Evolutionary conservation across 2,888 invertebrate species (phyloP).

Genomic region (Drosophila nr. fundita): DNA sequence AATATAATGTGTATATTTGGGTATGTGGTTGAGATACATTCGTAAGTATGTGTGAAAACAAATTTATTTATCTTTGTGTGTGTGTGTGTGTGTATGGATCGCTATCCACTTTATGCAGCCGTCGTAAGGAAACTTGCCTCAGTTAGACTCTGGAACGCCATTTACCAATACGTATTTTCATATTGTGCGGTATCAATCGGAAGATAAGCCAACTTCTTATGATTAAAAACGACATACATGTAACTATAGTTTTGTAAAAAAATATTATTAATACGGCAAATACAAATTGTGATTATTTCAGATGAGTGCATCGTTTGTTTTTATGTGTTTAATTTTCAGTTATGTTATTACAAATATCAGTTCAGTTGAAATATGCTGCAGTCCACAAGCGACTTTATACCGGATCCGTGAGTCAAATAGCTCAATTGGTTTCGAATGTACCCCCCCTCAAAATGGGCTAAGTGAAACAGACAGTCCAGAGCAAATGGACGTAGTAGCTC

Average conservation of each 20-base stretch:
- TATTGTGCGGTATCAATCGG: constrained; percentile 21
- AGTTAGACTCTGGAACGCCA: constrained; percentile 48
- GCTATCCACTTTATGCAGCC: constrained; percentile 46
- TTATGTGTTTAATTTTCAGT: constrained; percentile 50
- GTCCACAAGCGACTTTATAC: constrained; percentile 37
- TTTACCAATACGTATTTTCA: constrained; percentile 39
- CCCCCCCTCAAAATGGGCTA: constrained; percentile 7
- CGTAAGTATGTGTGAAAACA: constrained; percentile 9
- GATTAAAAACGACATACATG: constrained; percentile 3
- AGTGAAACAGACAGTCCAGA: constrained; percentile 15
- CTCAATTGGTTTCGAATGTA: constrained; percentile 32
- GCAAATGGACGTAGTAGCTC: constrained; percentile 9
- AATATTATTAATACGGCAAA: neutral
- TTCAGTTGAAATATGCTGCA: constrained; percentile 44
- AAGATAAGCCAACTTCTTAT: constrained; percentile 40
- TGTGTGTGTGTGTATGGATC: constrained; percentile 35
- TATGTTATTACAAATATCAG: constrained; percentile 36
- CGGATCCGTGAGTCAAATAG: constrained; percentile 16
- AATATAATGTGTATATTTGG: constrained; percentile 13
- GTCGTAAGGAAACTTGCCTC: constrained; percentile 38
- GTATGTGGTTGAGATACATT: constrained; percentile 1
- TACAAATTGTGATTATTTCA: constrained; percentile 25
- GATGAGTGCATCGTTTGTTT: constrained; percentile 40
- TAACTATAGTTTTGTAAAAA: constrained; percentile 2
- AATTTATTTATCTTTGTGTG: constrained; percentile 20